phyloP scores from a whole-genome alignment of 2,797 vertebrate species.

The Prionace glauca region DNA sequence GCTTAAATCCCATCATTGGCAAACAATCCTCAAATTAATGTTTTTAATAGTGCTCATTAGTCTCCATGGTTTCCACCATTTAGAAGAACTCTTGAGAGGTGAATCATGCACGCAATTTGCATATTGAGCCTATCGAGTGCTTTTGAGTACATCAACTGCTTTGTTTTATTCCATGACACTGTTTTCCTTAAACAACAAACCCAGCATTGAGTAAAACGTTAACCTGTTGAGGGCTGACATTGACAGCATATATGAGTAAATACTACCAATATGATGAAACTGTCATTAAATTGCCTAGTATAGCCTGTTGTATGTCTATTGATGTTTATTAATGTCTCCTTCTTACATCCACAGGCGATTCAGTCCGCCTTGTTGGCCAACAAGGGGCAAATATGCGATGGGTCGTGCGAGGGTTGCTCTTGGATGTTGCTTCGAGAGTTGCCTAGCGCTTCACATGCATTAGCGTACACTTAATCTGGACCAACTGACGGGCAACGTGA shows the following conservation, averaged over 20 bases:
- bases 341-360: too few relatives aligned
- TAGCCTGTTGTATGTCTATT: too few relatives aligned
- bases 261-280: not conserved
- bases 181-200: not conserved
- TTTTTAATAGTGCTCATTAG: constrained; percentile 31
- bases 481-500: too few relatives aligned
- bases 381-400: too few relatives aligned
- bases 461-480: too few relatives aligned
- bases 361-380: too few relatives aligned
- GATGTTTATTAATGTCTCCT: too few relatives aligned
- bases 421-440: too few relatives aligned
- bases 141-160: not conserved
- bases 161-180: not conserved
- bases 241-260: not conserved
- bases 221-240: not conserved
- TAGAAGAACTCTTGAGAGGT: not conserved
- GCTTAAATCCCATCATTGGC: not conserved
- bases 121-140: not conserved
- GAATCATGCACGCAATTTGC: constrained; percentile 23
- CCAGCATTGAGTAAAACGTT: not conserved
- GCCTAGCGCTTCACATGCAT: too few relatives aligned
- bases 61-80: constrained; percentile 36
- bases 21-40: constrained; percentile 18
- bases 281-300: not conserved
- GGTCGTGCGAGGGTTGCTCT: too few relatives aligned